These are phyloP conservation scores for Trachelus tabidus DNA, from an alignment of 2,888 invertebrate species.

Conservation along the genomic window DNA sequence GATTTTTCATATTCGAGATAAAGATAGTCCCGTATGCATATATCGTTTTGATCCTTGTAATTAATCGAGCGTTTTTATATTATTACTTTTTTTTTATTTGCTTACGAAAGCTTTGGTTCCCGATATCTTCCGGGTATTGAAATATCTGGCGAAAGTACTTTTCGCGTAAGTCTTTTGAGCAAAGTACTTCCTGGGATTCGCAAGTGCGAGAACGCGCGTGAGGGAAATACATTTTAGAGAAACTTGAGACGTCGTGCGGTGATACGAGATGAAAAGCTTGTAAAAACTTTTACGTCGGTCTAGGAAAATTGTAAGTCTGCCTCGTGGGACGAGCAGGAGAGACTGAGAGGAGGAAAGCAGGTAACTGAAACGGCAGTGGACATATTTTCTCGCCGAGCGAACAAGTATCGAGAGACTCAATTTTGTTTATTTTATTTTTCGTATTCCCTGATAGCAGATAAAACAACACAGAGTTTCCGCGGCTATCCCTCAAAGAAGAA, in stretches of 20 bases:
- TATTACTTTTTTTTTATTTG: not conserved
- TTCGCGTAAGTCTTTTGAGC: not conserved
- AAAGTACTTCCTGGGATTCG: slow-evolving; percentile 8
- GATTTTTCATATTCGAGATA: not conserved
- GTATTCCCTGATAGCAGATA: not conserved
- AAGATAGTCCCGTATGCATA: not conserved
- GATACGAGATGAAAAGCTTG: slow-evolving; percentile 45
- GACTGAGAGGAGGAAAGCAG: not conserved
- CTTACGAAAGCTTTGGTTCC: not conserved
- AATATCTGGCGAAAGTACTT: not conserved
- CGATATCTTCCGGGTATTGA: not conserved
- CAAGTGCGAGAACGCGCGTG: slow-evolving; percentile 1
- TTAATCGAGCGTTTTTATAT: not conserved
- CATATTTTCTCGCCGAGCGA: not conserved
- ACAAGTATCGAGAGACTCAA: not conserved
- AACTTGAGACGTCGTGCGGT: slow-evolving; percentile 1
- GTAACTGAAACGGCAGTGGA: not conserved
- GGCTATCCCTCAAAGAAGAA: not conserved
- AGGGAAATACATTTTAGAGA: slow-evolving; percentile 34
- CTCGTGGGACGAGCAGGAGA: not conserved
- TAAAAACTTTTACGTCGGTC: slow-evolving; percentile 46
- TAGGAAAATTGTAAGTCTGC: slow-evolving; percentile 37
- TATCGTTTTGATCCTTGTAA: not conserved
- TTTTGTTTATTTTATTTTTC: not conserved
- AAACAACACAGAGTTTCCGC: not conserved